Percentiles rank a stretch among this genome's conserved stretches.
Evolutionary conservation across 2,888 invertebrate species (phyloP).

Genomic region (Campopleginae sp.): DNA sequence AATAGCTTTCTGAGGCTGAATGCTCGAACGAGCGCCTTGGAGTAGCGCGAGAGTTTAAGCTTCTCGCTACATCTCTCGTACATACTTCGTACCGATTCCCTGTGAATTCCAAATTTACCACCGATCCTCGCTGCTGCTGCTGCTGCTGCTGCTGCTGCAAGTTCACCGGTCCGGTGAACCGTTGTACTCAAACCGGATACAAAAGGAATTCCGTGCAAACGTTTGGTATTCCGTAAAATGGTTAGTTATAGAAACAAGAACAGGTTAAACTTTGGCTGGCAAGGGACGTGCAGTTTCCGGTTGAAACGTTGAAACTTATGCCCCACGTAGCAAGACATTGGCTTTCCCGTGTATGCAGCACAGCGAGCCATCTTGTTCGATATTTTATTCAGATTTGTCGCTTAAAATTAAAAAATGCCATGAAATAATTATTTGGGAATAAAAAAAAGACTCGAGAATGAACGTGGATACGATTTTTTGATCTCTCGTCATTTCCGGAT

Average conservation of each 20-base stretch:
- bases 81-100: constrained; percentile 36
- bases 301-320: not conserved
- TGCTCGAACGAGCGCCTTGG: constrained; percentile 41
- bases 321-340: constrained; percentile 8
- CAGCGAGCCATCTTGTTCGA: not conserved
- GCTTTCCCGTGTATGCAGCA: not conserved
- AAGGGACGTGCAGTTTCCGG: not conserved
- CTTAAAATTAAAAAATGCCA: not conserved
- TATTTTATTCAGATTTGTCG: constrained; percentile 17
- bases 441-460: not conserved
- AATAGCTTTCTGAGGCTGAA: constrained; percentile 57
- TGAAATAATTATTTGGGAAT: not conserved
- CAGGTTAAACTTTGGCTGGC: constrained; percentile 35
- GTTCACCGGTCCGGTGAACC: constrained; percentile 54
- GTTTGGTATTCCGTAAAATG: constrained; percentile 73
- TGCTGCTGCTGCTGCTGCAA: constrained; percentile 44
- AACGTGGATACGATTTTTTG: not conserved
- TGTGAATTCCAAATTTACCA: constrained; percentile 61
- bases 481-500: no score
- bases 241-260: constrained; percentile 66
- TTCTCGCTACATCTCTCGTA: constrained; percentile 26
- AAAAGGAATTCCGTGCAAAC: constrained; percentile 65
- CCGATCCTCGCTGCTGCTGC: constrained; percentile 54
- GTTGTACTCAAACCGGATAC: constrained; percentile 59
- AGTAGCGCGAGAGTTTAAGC: constrained; percentile 20